These are phyloP conservation scores for Lepidochitona cinerea DNA, from an alignment of 2,888 invertebrate genomes.

Conservation along the genomic window DNA sequence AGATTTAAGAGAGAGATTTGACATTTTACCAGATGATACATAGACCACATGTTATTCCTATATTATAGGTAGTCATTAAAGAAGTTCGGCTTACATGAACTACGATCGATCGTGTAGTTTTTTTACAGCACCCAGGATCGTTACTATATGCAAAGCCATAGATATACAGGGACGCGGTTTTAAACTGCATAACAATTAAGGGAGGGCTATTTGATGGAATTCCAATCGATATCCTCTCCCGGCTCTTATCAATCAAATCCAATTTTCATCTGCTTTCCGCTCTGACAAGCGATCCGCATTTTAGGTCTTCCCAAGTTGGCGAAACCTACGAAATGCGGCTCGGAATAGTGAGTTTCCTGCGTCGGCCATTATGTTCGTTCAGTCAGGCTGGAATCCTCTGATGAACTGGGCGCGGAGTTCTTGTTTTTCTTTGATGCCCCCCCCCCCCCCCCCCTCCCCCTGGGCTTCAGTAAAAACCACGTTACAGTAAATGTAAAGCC, in stretches of 20 bases:
- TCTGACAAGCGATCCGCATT: neutral
- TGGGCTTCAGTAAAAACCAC: too few species aligned
- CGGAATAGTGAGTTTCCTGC: neutral
- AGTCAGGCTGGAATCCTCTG: too few species aligned
- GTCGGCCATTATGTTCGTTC: neutral
- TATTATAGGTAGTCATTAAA: too few species aligned
- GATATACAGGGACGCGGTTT: neutral
- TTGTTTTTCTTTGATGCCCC: neutral
- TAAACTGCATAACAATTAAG: neutral
- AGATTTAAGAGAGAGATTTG: too few species aligned
- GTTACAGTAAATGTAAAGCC: too few species aligned
- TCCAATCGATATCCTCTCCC: neutral
- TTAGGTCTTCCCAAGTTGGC: neutral
- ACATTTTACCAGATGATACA: too few species aligned
- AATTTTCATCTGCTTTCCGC: neutral
- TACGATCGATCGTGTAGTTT: too few species aligned
- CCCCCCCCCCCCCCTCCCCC: too few species aligned
- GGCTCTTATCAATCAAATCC: neutral
- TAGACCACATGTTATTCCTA: too few species aligned
- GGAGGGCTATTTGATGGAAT: neutral
- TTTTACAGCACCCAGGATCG: too few species aligned
- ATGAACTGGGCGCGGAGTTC: neutral
- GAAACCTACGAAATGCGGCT: neutral
- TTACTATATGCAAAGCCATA: neutral
- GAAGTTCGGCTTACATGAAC: too few species aligned